phyloP scores from a whole-genome alignment of 1,140 invertebrate species.

The Neuroterus valhalla region DNA sequence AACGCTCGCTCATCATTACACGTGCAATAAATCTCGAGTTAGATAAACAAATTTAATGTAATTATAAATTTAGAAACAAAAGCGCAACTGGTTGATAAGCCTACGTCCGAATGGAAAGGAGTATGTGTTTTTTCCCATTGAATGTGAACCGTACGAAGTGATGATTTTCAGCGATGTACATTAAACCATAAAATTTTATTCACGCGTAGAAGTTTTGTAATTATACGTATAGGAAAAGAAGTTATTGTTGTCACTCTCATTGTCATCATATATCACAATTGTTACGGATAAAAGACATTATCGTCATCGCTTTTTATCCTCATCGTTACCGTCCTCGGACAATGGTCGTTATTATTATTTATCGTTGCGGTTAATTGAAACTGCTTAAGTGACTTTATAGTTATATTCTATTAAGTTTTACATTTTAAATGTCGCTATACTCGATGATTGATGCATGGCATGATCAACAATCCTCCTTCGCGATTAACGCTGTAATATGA shows the following conservation, averaged over 20 bases:
- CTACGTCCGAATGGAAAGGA: constrained; percentile 39
- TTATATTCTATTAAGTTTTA: constrained; percentile 65
- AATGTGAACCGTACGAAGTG: constrained; percentile 44
- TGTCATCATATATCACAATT: constrained; percentile 59
- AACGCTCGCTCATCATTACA: constrained; percentile 40
- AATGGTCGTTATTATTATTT: constrained; percentile 59
- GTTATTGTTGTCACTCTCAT: constrained; percentile 63
- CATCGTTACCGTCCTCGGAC: constrained; percentile 52
- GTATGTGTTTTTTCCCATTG: constrained; percentile 47
- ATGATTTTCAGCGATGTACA: constrained; percentile 51
- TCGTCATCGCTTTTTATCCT: constrained; percentile 59
- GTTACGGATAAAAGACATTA: constrained; percentile 57
- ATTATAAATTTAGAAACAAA: constrained; percentile 33
- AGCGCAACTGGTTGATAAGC: constrained; percentile 32
- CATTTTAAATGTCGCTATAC: constrained; percentile 57
- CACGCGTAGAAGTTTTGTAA: constrained; percentile 56
- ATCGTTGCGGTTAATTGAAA: constrained; percentile 56
- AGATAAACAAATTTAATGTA: constrained; percentile 54
- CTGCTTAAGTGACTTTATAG: constrained; percentile 36
- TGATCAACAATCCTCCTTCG: constrained; percentile 59
- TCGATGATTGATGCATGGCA: constrained; percentile 45
- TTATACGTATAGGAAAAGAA: constrained; percentile 46
- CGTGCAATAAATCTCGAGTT: constrained; percentile 61
- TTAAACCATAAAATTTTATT: constrained; percentile 55
- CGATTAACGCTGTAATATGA: constrained; percentile 66